phyloP scores from a whole-genome alignment of 2,113 vertebrate genomes.

The Dipodomys stephensi region DNA sequence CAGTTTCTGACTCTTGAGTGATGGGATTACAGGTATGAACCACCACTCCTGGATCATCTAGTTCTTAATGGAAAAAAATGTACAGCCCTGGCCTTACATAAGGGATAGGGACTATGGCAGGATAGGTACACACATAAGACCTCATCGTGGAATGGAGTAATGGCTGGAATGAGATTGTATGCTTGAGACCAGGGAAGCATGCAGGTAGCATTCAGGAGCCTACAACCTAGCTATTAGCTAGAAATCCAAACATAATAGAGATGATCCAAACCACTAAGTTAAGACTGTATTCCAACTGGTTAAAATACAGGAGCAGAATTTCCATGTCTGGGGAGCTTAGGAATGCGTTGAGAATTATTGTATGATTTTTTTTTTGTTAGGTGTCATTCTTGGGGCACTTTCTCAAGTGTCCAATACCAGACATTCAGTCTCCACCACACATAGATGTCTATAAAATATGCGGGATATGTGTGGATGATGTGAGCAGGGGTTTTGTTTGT shows the following conservation, averaged over 20 bases:
- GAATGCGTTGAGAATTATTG: neutral
- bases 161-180: accelerated
- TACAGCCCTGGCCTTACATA: neutral
- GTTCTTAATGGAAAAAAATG: neutral
- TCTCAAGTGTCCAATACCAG: neutral
- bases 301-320: neutral
- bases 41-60: neutral
- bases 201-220: neutral
- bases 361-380: no score
- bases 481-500: no score
- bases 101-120: accelerated
- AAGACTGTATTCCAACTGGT: neutral
- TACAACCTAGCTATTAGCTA: neutral
- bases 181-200: neutral
- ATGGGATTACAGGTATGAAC: neutral
- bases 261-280: neutral
- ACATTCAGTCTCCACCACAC: neutral
- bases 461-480: neutral
- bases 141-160: neutral
- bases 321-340: neutral
- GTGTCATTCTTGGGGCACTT: neutral
- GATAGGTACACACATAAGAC: neutral
- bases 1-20: neutral
- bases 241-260: neutral
- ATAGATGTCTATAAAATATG: neutral